Evolutionary conservation across 2,797 vertebrate genomes (phyloP).

Genomic region (Mormyrus proboscirostris): DNA sequence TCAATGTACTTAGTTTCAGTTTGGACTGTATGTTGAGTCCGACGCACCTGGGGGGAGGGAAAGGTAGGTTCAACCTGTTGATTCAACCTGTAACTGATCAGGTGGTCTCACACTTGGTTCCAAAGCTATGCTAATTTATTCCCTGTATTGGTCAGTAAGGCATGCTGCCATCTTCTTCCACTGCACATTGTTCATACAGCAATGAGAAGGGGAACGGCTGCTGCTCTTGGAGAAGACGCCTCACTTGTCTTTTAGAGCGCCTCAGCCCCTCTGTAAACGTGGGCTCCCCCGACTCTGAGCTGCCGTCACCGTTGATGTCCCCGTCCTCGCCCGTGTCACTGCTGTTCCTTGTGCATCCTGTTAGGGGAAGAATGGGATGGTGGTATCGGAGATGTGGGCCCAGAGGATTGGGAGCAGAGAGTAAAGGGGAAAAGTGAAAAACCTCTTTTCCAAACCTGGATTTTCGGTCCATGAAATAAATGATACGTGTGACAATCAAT

Average conservation of each 20-base stretch:
- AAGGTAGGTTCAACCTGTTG: constrained; percentile 8
- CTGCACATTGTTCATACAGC: background rate
- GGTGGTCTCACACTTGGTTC: background rate
- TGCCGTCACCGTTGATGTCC: constrained; percentile 24
- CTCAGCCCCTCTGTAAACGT: constrained; percentile 40
- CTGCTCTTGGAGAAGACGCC: constrained; percentile 9
- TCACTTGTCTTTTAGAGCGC: constrained; percentile 64
- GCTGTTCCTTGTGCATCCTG: constrained; percentile 54
- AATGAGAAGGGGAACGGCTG: background rate
- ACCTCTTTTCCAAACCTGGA: no score
- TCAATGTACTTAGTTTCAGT: constrained; percentile 97
- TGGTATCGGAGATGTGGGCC: background rate
- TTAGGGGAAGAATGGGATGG: background rate
- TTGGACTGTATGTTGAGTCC: constrained; percentile 78
- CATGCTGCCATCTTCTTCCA: background rate
- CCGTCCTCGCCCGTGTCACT: constrained; percentile 25
- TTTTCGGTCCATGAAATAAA: no score
- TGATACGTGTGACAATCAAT: background rate
- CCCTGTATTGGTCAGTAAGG: background rate
- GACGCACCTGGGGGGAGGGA: constrained; percentile 63
- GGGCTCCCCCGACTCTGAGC: constrained; percentile 28
- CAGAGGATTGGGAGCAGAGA: background rate
- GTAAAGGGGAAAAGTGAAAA: background rate
- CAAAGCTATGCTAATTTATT: background rate
- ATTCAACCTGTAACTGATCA: constrained; percentile 40